Base-by-base conservation (phyloP, 2,113 vertebrate genomes). In the Hypomesus transpacificus region DNA sequence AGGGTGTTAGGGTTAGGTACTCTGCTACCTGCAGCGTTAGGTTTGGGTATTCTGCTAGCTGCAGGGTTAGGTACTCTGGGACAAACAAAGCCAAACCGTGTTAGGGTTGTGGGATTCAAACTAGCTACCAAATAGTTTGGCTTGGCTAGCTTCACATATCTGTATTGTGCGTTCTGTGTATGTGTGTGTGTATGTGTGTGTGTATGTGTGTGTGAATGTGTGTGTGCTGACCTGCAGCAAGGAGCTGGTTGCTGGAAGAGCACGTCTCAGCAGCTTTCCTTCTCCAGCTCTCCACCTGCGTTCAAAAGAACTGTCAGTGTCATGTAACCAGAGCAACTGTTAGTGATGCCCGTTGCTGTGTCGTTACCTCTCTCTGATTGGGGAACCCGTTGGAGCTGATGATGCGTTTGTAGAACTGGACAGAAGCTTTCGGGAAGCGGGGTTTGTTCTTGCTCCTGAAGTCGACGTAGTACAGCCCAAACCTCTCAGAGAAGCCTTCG, bases 321-420 rank as follows among this genome's bases (percentile, higher is more conserved):
- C 5, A 7, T 21, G 53, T 57, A 4, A 56, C n/a, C 11, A 46
- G 8, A 13, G 17, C 20, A 22, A 24, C n/a, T 56, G n/a, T 56
- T 20, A n/a, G n/a, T 56, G n/a, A 46, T 46, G 7, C 9, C 18
- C 2, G 17, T 52, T 66, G 5, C 16, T 8, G 63, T 80, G 53
- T 31, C 26, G 61, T 5, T 79, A 96, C 95, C 93, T 98, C 93
- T 93, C 85, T 91, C 80, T 87, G 82, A 34, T 88, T 95, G 80
- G 94, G 95, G 64, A 97, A 95, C 58, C 96, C 95, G 8, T 95
- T 96, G 24, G 94, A 93, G 73, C 82, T 87, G 85, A 96, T 94
- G 68, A 98, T 94, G 73, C 88, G 91, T 81, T 92, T 95, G 14
- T 96, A 96, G 71, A 90, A 98, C 18, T 93, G 89, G 67, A 88